These are phyloP conservation scores for Caranx ignobilis DNA, from an alignment of 2,113 vertebrate species.

Conservation along the genomic window DNA sequence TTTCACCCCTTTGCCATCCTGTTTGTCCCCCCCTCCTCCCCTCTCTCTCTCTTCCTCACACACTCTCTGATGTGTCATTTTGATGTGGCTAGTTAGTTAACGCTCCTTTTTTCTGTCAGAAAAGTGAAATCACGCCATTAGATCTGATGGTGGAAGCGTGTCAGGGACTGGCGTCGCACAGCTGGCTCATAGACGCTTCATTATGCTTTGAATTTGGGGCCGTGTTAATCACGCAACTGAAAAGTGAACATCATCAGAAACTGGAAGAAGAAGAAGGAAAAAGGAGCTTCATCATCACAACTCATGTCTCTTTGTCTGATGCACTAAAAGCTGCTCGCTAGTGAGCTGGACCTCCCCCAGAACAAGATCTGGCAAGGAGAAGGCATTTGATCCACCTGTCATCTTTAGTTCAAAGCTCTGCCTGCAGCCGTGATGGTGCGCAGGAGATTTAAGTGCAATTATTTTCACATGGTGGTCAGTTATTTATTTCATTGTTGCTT, in stretches of 20 bases:
- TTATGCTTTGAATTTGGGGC: slow-evolving; percentile 34
- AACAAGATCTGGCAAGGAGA: slow-evolving; percentile 11
- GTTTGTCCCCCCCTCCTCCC: slow-evolving; percentile 14
- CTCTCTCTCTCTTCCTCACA: background rate
- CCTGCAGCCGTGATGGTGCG: background rate
- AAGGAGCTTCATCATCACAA: slow-evolving; percentile 30
- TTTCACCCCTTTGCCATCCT: background rate
- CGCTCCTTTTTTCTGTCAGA: slow-evolving; percentile 17
- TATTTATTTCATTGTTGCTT: background rate
- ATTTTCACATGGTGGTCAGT: slow-evolving; percentile 1
- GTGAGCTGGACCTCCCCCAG: slow-evolving; percentile 23
- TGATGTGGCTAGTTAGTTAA: slow-evolving; percentile 40
- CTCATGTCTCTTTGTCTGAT: slow-evolving; percentile 39
- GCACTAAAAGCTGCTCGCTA: slow-evolving; percentile 17
- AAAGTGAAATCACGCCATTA: slow-evolving; percentile 17
- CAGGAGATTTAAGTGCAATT: slow-evolving; percentile 23
- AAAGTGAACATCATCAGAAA: background rate
- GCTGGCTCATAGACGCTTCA: background rate
- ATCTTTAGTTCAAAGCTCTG: slow-evolving; percentile 16
- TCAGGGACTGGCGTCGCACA: slow-evolving; percentile 2
- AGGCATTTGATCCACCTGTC: slow-evolving; percentile 9
- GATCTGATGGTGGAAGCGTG: slow-evolving; percentile 34
- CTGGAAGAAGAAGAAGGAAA: background rate
- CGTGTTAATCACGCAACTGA: slow-evolving; percentile 27
- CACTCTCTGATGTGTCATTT: slow-evolving; percentile 36